Evolutionary conservation across 2,797 vertebrate genomes (phyloP).

Genomic region (Hipposideros larvatus): DNA sequence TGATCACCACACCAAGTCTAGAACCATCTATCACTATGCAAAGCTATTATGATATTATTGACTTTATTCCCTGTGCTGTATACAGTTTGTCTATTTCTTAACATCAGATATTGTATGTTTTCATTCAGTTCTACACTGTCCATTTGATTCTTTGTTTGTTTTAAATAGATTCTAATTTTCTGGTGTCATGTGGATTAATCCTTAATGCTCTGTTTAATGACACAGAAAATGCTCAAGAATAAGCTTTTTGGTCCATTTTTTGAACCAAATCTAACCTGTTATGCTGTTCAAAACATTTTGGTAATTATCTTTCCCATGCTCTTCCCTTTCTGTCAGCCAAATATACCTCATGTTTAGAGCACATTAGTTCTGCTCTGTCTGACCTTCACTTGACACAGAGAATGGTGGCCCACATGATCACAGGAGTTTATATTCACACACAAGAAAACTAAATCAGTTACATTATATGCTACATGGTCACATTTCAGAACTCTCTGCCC

Average conservation of each 20-base stretch:
- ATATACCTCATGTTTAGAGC: slow-evolving; percentile 20
- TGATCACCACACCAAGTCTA: too few relatives aligned
- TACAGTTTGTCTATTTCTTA: slow-evolving; percentile 41
- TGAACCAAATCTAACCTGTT: slow-evolving; percentile 35
- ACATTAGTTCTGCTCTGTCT: not conserved
- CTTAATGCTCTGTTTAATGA: slow-evolving; percentile 23
- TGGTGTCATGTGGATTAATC: not conserved
- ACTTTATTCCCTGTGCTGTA: not conserved
- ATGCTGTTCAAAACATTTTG: slow-evolving; percentile 22
- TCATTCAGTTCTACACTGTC: not conserved
- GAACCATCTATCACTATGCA: not conserved
- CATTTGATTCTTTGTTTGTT: slow-evolving; percentile 17
- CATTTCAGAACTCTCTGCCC: slow-evolving; percentile 35
- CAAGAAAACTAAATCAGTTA: not conserved
- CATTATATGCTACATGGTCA: slow-evolving; percentile 2
- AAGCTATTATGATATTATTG: not conserved
- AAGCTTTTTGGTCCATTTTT: not conserved
- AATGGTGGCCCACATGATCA: not conserved
- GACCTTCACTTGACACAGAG: slow-evolving; percentile 7
- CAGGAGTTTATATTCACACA: slow-evolving; percentile 23
- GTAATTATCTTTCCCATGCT: not conserved
- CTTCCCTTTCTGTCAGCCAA: not conserved
- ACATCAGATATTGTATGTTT: not conserved
- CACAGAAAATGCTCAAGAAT: slow-evolving; percentile 21
- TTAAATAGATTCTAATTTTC: slow-evolving; percentile 38